Base-by-base conservation (phyloP, 37 sponge, comb jelly and placozoan species). In the Dysidea cf. avara region DNA sequence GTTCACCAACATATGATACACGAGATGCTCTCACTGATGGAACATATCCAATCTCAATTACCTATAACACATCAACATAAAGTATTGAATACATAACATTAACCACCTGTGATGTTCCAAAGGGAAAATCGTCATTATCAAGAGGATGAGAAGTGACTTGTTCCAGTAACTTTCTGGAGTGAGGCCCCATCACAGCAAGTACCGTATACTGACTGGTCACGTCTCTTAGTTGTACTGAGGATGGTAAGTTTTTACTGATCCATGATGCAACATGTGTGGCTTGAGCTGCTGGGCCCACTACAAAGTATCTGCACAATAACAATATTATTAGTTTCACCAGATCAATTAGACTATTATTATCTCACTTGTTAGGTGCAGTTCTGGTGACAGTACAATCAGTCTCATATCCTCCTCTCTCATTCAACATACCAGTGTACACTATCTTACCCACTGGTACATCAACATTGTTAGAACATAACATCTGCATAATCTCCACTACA, bases 371-470 rank as follows among this genome's bases (percentile, higher is more conserved):
- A 16, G 37, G 28, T 47, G 29, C 70, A 16, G 83, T 56, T 55
- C 85, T 69, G 11, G 81, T 69, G 26, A 89, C 81, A 37, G 81
- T 76, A 51, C 85, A 84, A 39, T 72, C 74, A 43, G 79, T 75
- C 64, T 94, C 78, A 37, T 55, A 74, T n/a, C 94, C 90, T 11
- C 94, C 91, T 37, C 71, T 53, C 2, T 74, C 55, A 66, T 94
- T 94, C 66, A 94, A 72, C 87, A 94, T 85, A 36, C 83, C 85
- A 7, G 94, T 89, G 53, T 86, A 82, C 17, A 89, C 83, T 29
- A 80, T 71, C 25, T 75, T 66, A 12, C 91, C 94, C 20, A 46
- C 56, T 3, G 66, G 32, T 25, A 72, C 74, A 17, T 50, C 61
- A 9, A 85, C 53, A 37, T 85, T 72, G 50, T 67, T 74, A 48